Evolutionary conservation across 2,113 vertebrate genomes (phyloP).

Genomic region (Vimba vimba): DNA sequence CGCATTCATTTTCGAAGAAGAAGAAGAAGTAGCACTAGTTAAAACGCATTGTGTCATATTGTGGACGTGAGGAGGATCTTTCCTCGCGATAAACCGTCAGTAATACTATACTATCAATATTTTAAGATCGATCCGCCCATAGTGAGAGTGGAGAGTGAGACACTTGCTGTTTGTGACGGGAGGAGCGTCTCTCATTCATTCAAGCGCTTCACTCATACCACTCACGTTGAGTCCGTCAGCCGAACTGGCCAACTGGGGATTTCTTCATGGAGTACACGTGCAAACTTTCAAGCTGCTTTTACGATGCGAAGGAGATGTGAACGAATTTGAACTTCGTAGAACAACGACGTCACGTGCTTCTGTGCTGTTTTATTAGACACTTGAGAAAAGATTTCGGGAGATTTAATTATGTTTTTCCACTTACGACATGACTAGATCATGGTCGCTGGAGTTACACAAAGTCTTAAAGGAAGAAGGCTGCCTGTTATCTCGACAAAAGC

Average conservation of each 20-base stretch:
- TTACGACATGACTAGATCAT: background rate
- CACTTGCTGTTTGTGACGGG: background rate
- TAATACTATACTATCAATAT: background rate
- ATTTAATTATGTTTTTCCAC: constrained; percentile 12
- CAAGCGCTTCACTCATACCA: background rate
- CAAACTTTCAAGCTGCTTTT: constrained; percentile 2
- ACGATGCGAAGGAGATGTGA: background rate
- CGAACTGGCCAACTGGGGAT: background rate
- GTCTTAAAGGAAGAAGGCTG: background rate
- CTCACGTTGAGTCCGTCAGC: background rate
- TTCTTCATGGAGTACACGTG: background rate
- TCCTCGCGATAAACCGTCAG: background rate
- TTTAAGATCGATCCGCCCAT: constrained; percentile 13
- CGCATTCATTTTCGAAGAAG: too few species aligned
- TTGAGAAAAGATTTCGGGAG: background rate
- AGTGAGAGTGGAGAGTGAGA: background rate
- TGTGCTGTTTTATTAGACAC: background rate
- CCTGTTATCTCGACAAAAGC: background rate
- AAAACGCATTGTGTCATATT: background rate
- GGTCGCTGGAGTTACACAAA: background rate
- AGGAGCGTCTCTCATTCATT: background rate
- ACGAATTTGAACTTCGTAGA: background rate
- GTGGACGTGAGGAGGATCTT: background rate
- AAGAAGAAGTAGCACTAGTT: background rate
- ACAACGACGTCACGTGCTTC: background rate